These are phyloP conservation scores for Zaprionus ornatus DNA, from an alignment of 1,140 invertebrate genomes.

Conservation along the genomic window DNA sequence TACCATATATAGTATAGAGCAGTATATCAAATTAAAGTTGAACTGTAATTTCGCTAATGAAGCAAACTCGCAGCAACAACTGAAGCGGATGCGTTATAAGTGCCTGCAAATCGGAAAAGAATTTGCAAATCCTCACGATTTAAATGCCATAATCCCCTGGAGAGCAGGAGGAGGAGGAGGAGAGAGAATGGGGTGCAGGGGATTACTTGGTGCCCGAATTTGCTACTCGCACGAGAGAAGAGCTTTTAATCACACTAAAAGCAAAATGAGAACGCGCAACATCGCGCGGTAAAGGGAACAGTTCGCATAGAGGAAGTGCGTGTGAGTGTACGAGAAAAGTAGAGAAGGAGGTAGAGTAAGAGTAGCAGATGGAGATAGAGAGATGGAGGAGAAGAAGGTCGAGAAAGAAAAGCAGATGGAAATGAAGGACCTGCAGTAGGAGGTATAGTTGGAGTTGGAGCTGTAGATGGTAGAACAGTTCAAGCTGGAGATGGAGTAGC, in stretches of 20 bases:
- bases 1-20: not conserved
- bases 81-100: not conserved
- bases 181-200: not conserved
- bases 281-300: not conserved
- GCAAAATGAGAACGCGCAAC: slow-evolving; percentile 14
- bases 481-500: not conserved
- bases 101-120: not conserved
- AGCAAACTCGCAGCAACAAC: not conserved
- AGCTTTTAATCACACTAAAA: slow-evolving; percentile 46
- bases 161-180: not conserved
- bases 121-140: not conserved
- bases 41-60: slow-evolving; percentile 21
- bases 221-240: slow-evolving; percentile 5
- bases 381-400: not conserved
- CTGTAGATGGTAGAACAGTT: not conserved
- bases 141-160: not conserved
- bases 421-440: not conserved
- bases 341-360: not conserved
- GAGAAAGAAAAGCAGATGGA: not conserved
- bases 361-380: not conserved
- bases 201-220: not conserved
- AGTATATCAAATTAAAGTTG: not conserved
- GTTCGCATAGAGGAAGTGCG: not conserved
- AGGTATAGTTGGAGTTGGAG: not conserved
- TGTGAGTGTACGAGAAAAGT: not conserved